Evolutionary conservation across 23 tunicate species (phyloP), one percentile per base, ranked within the genome.

Genomic region (Diplosoma virens): DNA sequence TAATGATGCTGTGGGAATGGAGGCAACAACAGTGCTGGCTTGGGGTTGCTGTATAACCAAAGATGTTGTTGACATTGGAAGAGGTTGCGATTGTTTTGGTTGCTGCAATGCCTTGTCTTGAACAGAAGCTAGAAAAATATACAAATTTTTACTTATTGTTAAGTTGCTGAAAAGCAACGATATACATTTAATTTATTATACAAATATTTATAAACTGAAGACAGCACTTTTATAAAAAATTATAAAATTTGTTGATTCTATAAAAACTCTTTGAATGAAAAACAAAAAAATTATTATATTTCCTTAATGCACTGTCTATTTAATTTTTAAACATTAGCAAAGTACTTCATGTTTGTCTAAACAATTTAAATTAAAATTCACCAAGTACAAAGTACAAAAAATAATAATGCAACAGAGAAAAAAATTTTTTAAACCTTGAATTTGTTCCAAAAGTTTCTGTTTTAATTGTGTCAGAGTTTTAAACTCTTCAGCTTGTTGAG

Each of bases 391-490:
- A n/a, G n/a, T n/a, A n/a, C n/a, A n/a, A n/a, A n/a, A n/a, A n/a
- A n/a, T n/a, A n/a, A n/a, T n/a, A n/a, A n/a, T n/a, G n/a, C n/a
- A n/a, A n/a, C n/a, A n/a, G n/a, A n/a, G n/a, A n/a, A n/a, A n/a
- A n/a, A n/a, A n/a, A n/a, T 32, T 30, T 0, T 21, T 41, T 2
- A 14, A 24, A 84, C 90, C 79, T 80, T 80, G 81, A 0, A 86
- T 86, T 65, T 86, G 82, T 67, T 74, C 68, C 24, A 86, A 52
- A 1, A 86, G 71, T 20, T 37, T 80, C 56, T 80, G 93, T 37
- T 86, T 86, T 4, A 80, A 30, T 25, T 69, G 41, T 9, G 85
- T 80, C 33, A 80, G 66, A 22, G 58, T 81, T 36, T 82, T 30
- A 0, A 76, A 41, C 69, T 88, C 84, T 22, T 81, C 87, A 5